A percentile compares a stretch with the other conserved stretches of the same genome.
Conservation (phyloP, 2,888 invertebrate species). For the Caenorhabditis drosophilae region DNA sequence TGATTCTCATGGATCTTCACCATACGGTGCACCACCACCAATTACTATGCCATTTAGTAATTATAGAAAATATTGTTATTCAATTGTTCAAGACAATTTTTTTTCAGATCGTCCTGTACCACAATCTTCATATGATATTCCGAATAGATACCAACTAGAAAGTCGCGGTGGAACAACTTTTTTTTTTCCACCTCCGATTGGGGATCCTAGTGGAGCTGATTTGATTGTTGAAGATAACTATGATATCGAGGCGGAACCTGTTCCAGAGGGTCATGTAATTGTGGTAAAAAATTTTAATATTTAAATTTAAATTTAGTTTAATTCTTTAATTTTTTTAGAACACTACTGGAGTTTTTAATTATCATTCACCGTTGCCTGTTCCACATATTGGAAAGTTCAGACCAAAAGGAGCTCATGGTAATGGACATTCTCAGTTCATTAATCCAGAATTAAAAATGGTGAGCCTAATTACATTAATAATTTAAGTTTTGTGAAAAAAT, state of each 20-base stretch:
- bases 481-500: not conserved
- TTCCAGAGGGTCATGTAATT: slow-evolving; percentile 18
- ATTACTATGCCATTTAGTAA: too few species aligned
- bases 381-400: slow-evolving; percentile 48
- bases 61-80: too few species aligned
- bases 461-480: not conserved
- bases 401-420: slow-evolving; percentile 39
- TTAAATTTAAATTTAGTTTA: too few species aligned
- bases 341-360: slow-evolving; percentile 34
- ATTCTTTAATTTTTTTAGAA: too few species aligned
- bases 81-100: too few species aligned
- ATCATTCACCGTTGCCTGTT: slow-evolving; percentile 39
- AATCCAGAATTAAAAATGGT: slow-evolving; percentile 39
- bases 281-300: too few species aligned
- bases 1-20: slow-evolving; percentile 7
- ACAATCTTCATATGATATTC: too few species aligned
- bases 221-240: slow-evolving; percentile 12
- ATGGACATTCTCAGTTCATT: slow-evolving; percentile 49
- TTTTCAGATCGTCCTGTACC: too few species aligned
- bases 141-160: too few species aligned
- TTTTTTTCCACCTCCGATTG: slow-evolving; percentile 20
- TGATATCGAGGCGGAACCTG: slow-evolving; percentile 7
- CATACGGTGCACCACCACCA: slow-evolving; percentile 2
- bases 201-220: slow-evolving; percentile 2
- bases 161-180: slow-evolving; percentile 48